Evolutionary conservation across 2,888 invertebrate species (phyloP).

Genomic region (Nemoura dubitans): DNA sequence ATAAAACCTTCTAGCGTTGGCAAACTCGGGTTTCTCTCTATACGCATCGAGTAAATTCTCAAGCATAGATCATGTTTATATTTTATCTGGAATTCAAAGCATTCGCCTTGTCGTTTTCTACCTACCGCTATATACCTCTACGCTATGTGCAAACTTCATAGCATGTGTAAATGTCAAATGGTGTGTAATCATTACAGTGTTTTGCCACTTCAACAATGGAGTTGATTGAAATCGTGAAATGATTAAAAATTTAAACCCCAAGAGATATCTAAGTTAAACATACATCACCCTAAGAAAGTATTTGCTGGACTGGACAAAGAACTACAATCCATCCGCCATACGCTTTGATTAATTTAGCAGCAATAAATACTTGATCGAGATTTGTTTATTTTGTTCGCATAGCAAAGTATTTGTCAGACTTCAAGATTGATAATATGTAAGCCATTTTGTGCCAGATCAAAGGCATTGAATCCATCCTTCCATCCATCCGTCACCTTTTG

Average conservation of each 20-base stretch:
- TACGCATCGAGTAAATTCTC: not conserved
- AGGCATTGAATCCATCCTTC: not conserved
- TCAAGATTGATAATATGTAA: constrained; percentile 41
- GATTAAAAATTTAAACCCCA: not conserved
- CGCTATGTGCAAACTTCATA: too few species aligned
- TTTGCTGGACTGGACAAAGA: not conserved
- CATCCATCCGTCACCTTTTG: not conserved
- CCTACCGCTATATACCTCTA: too few species aligned
- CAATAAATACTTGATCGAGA: not conserved
- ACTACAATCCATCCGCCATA: not conserved
- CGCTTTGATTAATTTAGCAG: not conserved
- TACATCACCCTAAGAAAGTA: not conserved
- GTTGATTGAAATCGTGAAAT: not conserved
- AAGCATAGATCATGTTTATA: not conserved
- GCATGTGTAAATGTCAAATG: too few species aligned
- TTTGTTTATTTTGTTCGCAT: not conserved
- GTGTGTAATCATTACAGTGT: not conserved
- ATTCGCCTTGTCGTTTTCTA: too few species aligned
- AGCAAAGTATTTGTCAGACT: constrained; percentile 41
- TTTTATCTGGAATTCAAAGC: not conserved
- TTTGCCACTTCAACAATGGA: not conserved
- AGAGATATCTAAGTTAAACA: not conserved
- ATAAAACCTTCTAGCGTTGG: not conserved
- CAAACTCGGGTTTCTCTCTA: not conserved
- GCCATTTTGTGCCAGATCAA: constrained; percentile 37